Conservation (phyloP, 2,888 invertebrate genomes). For the Drosophila rubida region DNA sequence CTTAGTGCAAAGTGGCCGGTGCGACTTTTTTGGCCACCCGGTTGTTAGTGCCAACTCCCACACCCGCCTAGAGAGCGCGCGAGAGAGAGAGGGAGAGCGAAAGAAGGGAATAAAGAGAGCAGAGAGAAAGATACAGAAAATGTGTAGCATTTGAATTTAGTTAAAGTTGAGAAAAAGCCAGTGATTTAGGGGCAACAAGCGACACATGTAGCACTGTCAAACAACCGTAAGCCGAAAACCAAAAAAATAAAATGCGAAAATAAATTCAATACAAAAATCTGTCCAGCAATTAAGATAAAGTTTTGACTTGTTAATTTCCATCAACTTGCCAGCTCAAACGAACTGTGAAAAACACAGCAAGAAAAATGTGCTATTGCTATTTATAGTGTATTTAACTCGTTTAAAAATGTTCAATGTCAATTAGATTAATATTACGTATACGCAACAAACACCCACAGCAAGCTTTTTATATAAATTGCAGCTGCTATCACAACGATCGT, state of each 20-base stretch:
- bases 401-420: slow-evolving; percentile 23
- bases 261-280: slow-evolving; percentile 10
- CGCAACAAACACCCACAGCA: background rate
- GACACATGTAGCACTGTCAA: slow-evolving; percentile 21
- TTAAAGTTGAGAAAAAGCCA: slow-evolving; percentile 73
- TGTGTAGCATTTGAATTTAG: slow-evolving; percentile 71
- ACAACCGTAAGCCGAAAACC: background rate
- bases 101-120: background rate
- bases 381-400: background rate
- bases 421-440: slow-evolving; percentile 30
- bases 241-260: background rate
- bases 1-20: slow-evolving; percentile 75
- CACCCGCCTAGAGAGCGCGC: background rate
- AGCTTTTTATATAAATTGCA: background rate
- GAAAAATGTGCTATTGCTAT: background rate
- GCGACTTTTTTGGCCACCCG: slow-evolving; percentile 39
- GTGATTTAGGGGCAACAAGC: slow-evolving; percentile 59
- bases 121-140: background rate
- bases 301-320: slow-evolving; percentile 26
- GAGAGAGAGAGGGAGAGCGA: background rate
- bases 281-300: slow-evolving; percentile 31
- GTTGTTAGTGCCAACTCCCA: slow-evolving; percentile 38
- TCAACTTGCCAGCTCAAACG: slow-evolving; percentile 3
- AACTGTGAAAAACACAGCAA: background rate
- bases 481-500: background rate